Conservation (phyloP, 92 coral and sea anemone species). For the Epizoanthus ramosus region DNA sequence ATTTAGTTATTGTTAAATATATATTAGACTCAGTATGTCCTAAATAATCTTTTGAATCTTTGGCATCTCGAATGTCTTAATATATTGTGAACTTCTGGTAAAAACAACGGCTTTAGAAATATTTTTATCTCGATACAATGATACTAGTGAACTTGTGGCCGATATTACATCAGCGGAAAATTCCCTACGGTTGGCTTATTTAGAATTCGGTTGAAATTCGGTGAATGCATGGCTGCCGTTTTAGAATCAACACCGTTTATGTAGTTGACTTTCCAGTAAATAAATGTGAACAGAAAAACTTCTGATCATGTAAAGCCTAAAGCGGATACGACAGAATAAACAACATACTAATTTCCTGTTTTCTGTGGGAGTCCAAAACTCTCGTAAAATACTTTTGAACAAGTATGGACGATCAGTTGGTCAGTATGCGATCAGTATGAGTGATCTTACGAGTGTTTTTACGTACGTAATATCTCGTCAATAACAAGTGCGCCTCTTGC, state of each 20-base stretch:
- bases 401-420: not conserved
- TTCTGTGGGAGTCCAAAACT: not conserved
- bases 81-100: not conserved
- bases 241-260: no score
- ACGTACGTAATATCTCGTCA: constrained; percentile 21
- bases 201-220: no score
- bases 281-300: no score
- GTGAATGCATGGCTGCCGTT: no score
- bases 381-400: constrained; percentile 1
- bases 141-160: not conserved
- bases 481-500: not conserved
- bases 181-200: not conserved
- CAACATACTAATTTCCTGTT: no score
- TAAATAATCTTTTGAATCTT: not conserved
- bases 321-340: no score
- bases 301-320: no score
- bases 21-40: not conserved
- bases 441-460: not conserved
- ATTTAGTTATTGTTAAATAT: not conserved
- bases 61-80: not conserved
- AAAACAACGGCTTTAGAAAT: not conserved
- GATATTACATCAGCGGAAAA: not conserved
- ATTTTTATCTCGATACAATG: no score
- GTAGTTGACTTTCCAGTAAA: no score
- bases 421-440: not conserved